Evolutionary conservation across 2,797 vertebrate genomes (phyloP).

Genomic region (Brotula barbata): DNA sequence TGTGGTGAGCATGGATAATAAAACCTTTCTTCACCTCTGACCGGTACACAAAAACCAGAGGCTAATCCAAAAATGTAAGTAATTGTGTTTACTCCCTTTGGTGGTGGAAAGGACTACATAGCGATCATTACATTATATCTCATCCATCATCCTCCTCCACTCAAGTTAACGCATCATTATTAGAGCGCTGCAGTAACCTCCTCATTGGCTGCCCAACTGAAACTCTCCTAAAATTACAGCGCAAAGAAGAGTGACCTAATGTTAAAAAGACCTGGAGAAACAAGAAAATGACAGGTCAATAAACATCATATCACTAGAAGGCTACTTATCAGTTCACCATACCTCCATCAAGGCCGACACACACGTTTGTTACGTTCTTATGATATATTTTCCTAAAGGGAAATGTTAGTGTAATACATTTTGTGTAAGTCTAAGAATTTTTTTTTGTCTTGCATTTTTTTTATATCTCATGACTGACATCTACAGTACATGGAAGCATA

Average conservation of each 20-base stretch:
- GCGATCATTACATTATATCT: constrained; percentile 72
- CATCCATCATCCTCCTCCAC: constrained; percentile 78
- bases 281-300: constrained; percentile 3
- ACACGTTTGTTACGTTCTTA: no score
- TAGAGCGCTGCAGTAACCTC: constrained; percentile 74
- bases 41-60: constrained; percentile 38
- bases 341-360: not conserved
- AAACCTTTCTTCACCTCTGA: constrained; percentile 56
- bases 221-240: constrained; percentile 62
- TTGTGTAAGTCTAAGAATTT: no score
- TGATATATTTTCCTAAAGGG: no score
- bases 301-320: not conserved
- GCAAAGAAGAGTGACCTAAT: constrained; percentile 33
- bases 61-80: constrained; percentile 47
- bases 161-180: constrained; percentile 76
- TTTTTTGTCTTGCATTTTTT: no score
- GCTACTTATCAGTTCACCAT: not conserved
- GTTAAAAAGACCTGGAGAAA: not conserved
- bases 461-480: no score
- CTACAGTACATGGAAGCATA: not conserved
- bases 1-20: constrained; percentile 40
- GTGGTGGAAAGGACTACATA: constrained; percentile 66
- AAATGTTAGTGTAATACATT: no score
- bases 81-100: constrained; percentile 64
- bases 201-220: constrained; percentile 66